phyloP scores from a whole-genome alignment of 1,140 invertebrate species.

The Hylaeus anthracinus region DNA sequence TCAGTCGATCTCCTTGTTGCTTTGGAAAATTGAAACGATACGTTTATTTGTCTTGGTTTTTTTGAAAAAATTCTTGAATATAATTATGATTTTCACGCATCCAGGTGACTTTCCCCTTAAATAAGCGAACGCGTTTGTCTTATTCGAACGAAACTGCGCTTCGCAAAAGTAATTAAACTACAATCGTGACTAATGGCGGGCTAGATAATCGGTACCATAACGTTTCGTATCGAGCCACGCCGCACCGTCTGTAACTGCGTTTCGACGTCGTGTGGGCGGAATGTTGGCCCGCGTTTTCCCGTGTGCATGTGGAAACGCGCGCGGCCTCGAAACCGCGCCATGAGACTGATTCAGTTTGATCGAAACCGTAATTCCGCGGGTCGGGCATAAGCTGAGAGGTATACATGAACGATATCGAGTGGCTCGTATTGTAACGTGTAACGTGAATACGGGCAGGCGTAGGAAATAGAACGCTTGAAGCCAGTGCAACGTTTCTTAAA shows the following conservation, averaged over 20 bases:
- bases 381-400: conserved; percentile 15
- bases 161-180: conserved; percentile 68
- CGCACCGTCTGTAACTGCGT: conserved; percentile 35
- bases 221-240: conserved; percentile 22
- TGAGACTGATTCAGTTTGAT: conserved; percentile 59
- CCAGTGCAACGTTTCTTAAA: neutral
- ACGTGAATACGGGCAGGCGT: conserved; percentile 1
- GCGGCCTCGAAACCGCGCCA: conserved; percentile 44
- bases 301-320: conserved; percentile 14
- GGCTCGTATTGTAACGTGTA: conserved; percentile 34
- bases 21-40: too few species aligned
- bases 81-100: too few species aligned
- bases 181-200: conserved; percentile 57
- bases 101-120: too few species aligned
- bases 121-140: neutral
- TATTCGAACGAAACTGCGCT: conserved; percentile 22
- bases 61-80: too few species aligned
- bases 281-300: neutral
- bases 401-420: conserved; percentile 32
- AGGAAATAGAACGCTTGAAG: conserved; percentile 23
- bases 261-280: neutral
- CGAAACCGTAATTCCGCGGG: conserved; percentile 55
- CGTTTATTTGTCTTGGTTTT: too few species aligned
- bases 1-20: too few species aligned
- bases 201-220: conserved; percentile 50